Evolutionary conservation across 2,797 vertebrate genomes (phyloP).

Genomic region (Paramormyrops hopkinsi): DNA sequence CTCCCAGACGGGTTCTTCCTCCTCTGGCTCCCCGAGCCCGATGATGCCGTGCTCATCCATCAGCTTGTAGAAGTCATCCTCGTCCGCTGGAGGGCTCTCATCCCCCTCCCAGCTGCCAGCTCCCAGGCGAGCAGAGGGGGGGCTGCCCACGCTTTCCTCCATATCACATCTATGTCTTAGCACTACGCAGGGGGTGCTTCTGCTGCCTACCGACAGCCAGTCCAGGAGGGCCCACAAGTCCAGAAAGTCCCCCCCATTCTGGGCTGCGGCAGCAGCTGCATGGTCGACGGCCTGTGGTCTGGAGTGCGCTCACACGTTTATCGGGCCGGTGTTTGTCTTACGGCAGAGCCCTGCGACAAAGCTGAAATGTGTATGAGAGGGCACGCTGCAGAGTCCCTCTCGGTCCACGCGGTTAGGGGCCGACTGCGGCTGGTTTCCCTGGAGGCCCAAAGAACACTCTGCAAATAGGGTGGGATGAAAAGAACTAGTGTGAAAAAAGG

Average conservation of each 20-base stretch:
- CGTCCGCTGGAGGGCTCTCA: slow-evolving; percentile 15
- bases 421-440: background rate
- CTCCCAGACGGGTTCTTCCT: background rate
- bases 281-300: background rate
- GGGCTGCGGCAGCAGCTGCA: background rate
- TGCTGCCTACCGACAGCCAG: background rate
- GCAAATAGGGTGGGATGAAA: background rate
- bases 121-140: slow-evolving; percentile 42
- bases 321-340: background rate
- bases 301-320: background rate
- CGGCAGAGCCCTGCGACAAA: background rate
- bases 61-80: slow-evolving; percentile 44
- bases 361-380: background rate
- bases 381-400: background rate
- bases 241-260: background rate
- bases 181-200: background rate
- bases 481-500: background rate
- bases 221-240: background rate
- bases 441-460: background rate
- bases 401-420: background rate
- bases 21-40: slow-evolving; percentile 44
- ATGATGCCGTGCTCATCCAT: slow-evolving; percentile 70
- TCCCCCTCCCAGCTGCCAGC: slow-evolving; percentile 27
- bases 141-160: slow-evolving; percentile 29
- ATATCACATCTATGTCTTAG: slow-evolving; percentile 39